These are phyloP conservation scores for Aleiodes testaceus DNA, from an alignment of 2,888 invertebrate species.

Conservation along the genomic window DNA sequence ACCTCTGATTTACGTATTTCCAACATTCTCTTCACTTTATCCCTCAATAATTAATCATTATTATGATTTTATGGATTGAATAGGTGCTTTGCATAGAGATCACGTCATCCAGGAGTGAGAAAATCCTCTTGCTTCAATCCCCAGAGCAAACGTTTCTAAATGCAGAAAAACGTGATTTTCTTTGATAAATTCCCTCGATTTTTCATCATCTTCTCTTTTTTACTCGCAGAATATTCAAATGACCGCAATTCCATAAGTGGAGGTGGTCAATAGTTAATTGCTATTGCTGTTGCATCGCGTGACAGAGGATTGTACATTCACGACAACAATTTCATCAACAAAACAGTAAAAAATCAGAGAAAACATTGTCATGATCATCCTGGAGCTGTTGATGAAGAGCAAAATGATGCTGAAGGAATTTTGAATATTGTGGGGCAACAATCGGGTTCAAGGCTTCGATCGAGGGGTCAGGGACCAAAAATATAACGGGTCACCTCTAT, in stretches of 20 bases:
- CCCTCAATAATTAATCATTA: too few species aligned
- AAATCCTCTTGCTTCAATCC: too few species aligned
- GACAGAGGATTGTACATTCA: constrained; percentile 1
- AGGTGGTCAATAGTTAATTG: constrained; percentile 21
- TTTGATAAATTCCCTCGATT: not conserved
- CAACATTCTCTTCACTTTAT: too few species aligned
- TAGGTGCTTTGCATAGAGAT: too few species aligned
- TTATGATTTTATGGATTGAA: too few species aligned
- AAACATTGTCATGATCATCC: not conserved
- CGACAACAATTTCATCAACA: not conserved
- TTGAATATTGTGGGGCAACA: not conserved
- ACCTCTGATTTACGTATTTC: too few species aligned
- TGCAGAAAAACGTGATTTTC: too few species aligned
- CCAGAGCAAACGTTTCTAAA: too few species aligned
- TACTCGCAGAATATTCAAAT: not conserved
- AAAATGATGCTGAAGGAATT: too few species aligned
- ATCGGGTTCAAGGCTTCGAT: constrained; percentile 5
- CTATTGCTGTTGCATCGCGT: constrained; percentile 23
- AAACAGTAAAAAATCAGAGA: not conserved
- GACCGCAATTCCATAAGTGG: not conserved
- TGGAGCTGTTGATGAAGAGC: too few species aligned
- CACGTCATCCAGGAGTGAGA: too few species aligned
- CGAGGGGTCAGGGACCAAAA: constrained; percentile 11
- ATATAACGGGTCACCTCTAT: constrained; percentile 15
- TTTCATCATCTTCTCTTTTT: not conserved